Percentiles rank a stretch among this genome's conserved stretches.
Conservation (phyloP, 2,113 vertebrate species). For the Forbesichthys agassizii region DNA sequence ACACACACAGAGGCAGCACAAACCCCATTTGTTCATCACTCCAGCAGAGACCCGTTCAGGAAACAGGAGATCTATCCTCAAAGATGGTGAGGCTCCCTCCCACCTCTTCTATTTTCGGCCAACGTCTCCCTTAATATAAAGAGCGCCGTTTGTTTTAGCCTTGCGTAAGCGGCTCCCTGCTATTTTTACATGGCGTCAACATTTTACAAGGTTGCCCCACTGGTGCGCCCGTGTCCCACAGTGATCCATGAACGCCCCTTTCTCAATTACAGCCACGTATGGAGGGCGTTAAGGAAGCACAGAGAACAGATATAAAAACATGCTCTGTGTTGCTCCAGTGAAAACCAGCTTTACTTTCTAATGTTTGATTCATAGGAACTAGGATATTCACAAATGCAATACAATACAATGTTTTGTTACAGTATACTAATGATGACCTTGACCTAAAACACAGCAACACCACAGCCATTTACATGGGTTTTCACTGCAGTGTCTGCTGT, state of each 20-base stretch:
- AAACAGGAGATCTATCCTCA: slow-evolving; percentile 53
- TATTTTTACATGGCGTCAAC: slow-evolving; percentile 58
- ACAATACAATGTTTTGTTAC: too few relatives aligned
- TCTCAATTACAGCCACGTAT: slow-evolving; percentile 45
- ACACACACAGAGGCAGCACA: slow-evolving; percentile 21
- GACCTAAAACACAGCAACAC: too few relatives aligned
- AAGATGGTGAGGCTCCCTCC: slow-evolving; percentile 33
- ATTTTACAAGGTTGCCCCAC: slow-evolving; percentile 50
- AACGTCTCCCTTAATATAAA: slow-evolving; percentile 29
- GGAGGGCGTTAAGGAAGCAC: background rate
- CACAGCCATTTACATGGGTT: too few relatives aligned
- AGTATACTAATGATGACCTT: too few relatives aligned
- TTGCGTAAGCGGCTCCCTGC: slow-evolving; percentile 50
- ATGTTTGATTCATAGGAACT: background rate
- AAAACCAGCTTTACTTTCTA: background rate
- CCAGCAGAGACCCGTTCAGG: slow-evolving; percentile 24
- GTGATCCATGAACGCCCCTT: slow-evolving; percentile 44
- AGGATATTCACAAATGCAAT: too few relatives aligned
- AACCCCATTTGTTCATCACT: background rate
- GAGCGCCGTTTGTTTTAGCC: slow-evolving; percentile 38
- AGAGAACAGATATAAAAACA: background rate
- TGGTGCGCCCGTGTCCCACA: slow-evolving; percentile 39
- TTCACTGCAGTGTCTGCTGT: too few relatives aligned
- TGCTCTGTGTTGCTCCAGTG: too few relatives aligned
- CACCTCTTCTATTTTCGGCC: slow-evolving; percentile 9